Conservation (phyloP, 2,797 vertebrate species). For the Ispidina picta region DNA sequence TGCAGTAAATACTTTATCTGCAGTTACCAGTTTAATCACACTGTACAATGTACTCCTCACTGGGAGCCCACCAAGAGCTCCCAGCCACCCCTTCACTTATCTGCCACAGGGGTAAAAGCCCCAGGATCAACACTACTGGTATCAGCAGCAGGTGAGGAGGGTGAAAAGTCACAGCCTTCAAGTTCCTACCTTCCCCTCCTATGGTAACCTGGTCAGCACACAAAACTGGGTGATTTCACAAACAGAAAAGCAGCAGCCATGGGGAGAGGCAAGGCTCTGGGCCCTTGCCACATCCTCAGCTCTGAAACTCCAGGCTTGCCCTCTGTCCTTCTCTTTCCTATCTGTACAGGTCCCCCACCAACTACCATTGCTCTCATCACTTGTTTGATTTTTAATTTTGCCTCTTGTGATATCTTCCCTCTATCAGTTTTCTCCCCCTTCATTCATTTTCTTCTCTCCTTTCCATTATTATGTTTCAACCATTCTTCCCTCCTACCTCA, state of each 20-base stretch:
- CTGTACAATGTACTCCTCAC: neutral
- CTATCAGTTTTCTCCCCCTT: neutral
- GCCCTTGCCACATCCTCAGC: neutral
- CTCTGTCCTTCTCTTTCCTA: neutral
- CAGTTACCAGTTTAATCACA: conserved; percentile 3
- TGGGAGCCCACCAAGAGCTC: neutral
- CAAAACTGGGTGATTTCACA: accelerated
- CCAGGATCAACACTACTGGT: neutral
- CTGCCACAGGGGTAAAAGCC: neutral
- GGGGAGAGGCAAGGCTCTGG: neutral
- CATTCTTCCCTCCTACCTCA: neutral
- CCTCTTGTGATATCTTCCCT: neutral
- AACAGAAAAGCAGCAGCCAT: neutral
- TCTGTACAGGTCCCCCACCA: neutral
- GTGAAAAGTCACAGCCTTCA: neutral
- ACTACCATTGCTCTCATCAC: neutral
- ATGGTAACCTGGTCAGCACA: neutral
- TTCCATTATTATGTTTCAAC: neutral
- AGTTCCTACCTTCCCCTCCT: neutral
- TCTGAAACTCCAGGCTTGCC: neutral
- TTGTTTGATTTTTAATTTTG: accelerated
- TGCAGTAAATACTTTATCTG: conserved; percentile 11
- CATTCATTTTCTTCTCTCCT: neutral
- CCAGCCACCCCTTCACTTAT: neutral
- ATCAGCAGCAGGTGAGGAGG: neutral